phyloP scores from a whole-genome alignment of 2,888 invertebrate species.

The Agapetus fuscipes region DNA sequence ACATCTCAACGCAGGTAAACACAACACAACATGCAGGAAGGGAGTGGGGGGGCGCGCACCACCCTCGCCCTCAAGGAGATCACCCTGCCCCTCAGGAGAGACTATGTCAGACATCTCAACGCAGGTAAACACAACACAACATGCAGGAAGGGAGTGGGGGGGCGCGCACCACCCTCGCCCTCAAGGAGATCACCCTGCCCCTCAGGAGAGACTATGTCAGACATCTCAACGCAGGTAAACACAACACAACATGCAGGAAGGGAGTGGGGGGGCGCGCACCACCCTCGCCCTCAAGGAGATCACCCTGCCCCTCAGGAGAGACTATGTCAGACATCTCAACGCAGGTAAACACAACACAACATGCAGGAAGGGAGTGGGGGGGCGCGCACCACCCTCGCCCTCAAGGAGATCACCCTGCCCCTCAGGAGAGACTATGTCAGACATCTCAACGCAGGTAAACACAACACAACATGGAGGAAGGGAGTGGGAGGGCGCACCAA shows the following conservation, averaged over 20 bases:
- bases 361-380: constrained; percentile 13
- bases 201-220: constrained; percentile 74
- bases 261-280: constrained; percentile 29
- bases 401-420: constrained; percentile 71
- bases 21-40: constrained; percentile 39
- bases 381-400: constrained; percentile 54
- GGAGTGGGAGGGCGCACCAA: constrained; percentile 23
- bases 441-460: constrained; percentile 61
- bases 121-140: constrained; percentile 49
- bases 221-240: constrained; percentile 58
- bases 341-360: no score
- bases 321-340: constrained; percentile 67
- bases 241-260: constrained; percentile 18
- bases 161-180: constrained; percentile 51
- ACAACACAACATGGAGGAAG: no score
- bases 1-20: constrained; percentile 58
- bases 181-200: constrained; percentile 72
- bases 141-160: constrained; percentile 46
- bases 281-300: constrained; percentile 70
- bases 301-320: constrained; percentile 71
- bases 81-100: constrained; percentile 71
- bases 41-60: constrained; percentile 38
- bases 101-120: constrained; percentile 67
- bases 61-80: constrained; percentile 70
- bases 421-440: constrained; percentile 74